Percentiles rank a stretch among this genome's conserved stretches.
phyloP scores from a whole-genome alignment of 53 echinoderm and acorn worm species.

The Echinarachnius parma region DNA sequence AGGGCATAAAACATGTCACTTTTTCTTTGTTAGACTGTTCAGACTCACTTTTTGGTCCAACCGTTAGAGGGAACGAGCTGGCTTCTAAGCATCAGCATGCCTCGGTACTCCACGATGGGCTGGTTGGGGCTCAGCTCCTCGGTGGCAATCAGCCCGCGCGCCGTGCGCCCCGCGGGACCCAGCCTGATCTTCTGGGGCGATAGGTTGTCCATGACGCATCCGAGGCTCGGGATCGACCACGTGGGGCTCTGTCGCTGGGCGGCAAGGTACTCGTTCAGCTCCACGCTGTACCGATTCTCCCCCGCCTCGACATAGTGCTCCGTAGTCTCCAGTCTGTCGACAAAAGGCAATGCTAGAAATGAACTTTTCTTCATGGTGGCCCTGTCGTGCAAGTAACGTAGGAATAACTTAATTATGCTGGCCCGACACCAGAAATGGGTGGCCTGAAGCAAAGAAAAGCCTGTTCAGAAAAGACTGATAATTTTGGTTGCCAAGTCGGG shows the following conservation, averaged over 20 bases:
- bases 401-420: too few species aligned
- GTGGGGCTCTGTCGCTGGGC: conserved; percentile 60
- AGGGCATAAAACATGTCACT: not conserved
- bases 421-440: too few species aligned
- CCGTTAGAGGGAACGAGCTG: conserved; percentile 53
- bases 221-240: conserved; percentile 35
- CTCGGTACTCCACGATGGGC: conserved; percentile 76
- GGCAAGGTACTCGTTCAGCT: conserved; percentile 71
- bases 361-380: too few species aligned
- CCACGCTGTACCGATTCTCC: conserved; percentile 75
- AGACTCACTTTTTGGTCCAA: conserved; percentile 42
- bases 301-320: conserved; percentile 68
- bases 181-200: conserved; percentile 44
- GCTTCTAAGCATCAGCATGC: conserved; percentile 84
- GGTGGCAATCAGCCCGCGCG: conserved; percentile 60
- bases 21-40: not conserved
- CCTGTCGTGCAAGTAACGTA: too few species aligned
- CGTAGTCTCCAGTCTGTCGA: conserved; percentile 51
- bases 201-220: conserved; percentile 38
- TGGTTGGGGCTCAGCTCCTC: conserved; percentile 74
- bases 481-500: too few species aligned
- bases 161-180: conserved; percentile 25
- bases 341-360: too few species aligned
- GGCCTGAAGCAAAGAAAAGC: too few species aligned
- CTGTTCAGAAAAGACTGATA: too few species aligned